phyloP scores from a whole-genome alignment of 2,888 invertebrate genomes.

The Drosophila nigritarsus region DNA sequence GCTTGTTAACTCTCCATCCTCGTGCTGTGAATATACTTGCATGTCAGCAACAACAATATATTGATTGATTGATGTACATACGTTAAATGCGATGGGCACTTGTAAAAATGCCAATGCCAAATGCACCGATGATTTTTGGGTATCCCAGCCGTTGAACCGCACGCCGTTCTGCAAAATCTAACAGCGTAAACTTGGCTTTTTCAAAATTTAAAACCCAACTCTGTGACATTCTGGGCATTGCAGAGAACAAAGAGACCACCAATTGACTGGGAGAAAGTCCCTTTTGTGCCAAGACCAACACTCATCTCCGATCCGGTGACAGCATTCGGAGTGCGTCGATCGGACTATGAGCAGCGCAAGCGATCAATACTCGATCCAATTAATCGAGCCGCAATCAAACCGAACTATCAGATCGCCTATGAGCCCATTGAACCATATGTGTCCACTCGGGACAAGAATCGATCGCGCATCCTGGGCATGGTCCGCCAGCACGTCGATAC shows the following conservation, averaged over 20 bases:
- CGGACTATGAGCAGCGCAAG: conserved; percentile 79
- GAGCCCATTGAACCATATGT: conserved; percentile 89
- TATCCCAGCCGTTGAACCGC: conserved; percentile 46
- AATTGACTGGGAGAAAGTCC: conserved; percentile 95
- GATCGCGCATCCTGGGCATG: conserved; percentile 87
- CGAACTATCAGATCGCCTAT: conserved; percentile 87
- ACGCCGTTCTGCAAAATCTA: conserved; percentile 33
- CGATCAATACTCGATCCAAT: conserved; percentile 86
- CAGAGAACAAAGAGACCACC: conserved; percentile 86
- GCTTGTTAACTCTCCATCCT: conserved; percentile 47
- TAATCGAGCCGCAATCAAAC: conserved; percentile 88
- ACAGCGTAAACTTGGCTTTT: conserved; percentile 54
- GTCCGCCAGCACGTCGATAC: conserved; percentile 87
- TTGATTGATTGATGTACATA: conserved; percentile 13
- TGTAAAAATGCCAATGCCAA: conserved; percentile 18
- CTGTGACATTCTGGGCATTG: conserved; percentile 82
- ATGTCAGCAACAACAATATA: conserved; percentile 2
- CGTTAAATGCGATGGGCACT: conserved; percentile 10
- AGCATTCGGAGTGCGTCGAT: conserved; percentile 90
- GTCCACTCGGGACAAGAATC: conserved; percentile 88
- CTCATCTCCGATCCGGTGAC: conserved; percentile 94
- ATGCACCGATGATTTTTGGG: conserved; percentile 42
- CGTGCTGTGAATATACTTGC: conserved; percentile 16
- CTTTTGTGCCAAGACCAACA: conserved; percentile 93
- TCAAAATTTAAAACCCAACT: conserved; percentile 56